Conservation (phyloP, 2,888 invertebrate genomes). For the Trissonchulus latispiculum region DNA sequence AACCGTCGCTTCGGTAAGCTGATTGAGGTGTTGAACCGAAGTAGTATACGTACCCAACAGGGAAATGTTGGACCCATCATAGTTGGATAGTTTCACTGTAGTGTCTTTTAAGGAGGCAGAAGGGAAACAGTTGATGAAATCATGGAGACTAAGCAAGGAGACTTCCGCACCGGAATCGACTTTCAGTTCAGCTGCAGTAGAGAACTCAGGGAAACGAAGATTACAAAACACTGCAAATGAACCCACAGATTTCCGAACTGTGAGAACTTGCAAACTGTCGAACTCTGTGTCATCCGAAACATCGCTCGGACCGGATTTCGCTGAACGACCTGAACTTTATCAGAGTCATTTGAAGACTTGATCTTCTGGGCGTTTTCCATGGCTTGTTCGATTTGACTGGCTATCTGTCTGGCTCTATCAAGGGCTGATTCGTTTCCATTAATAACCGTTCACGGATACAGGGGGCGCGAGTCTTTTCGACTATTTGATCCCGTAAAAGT, state of each 20-base stretch:
- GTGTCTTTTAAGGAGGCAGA: background rate
- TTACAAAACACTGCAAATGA: background rate
- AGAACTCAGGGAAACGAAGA: background rate
- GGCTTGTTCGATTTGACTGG: background rate
- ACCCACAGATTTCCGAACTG: background rate
- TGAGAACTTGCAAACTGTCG: background rate
- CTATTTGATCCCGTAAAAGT: background rate
- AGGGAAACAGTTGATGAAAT: background rate
- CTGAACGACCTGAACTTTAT: background rate
- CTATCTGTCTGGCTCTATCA: background rate
- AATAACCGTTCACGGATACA: background rate
- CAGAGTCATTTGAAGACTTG: too few relatives aligned
- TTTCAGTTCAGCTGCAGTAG: background rate
- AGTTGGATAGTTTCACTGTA: background rate
- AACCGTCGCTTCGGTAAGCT: too few relatives aligned
- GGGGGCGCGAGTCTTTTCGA: background rate
- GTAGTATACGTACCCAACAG: too few relatives aligned
- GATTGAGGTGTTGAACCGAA: too few relatives aligned
- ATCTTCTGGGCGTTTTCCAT: background rate
- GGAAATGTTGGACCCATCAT: background rate
- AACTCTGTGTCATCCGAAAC: background rate
- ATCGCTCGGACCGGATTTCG: too few relatives aligned
- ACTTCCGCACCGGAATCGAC: background rate
- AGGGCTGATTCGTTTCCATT: background rate
- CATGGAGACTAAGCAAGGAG: background rate